Evolutionary conservation across 2,888 invertebrate species (phyloP), one percentile per base, ranked within the genome.

Genomic region (Phengaris alcon): DNA sequence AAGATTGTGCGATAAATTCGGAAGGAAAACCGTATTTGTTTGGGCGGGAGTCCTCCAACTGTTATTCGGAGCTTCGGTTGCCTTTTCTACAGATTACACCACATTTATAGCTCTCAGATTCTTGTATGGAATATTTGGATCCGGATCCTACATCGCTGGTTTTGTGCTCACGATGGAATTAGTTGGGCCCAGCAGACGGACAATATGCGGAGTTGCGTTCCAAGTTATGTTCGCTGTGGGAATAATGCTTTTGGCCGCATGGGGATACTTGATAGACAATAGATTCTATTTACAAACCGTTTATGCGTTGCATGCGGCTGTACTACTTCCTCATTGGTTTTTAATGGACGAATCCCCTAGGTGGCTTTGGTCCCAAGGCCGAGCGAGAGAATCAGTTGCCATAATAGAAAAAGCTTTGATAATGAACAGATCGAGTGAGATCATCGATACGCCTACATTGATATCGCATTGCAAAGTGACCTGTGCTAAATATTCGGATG

Each of bases 301-400:
- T 1, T 97, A 97, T 84, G 97, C 96, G 0, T 86, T 96, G 74
- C 97, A 97, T 84, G 95, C 96, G 74, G 88, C 94, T 3, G 83
- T 97, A 0, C 91, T 97, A 46, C 86, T 97, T 75, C 96, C 95
- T 15, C 97, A 97, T 85, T 97, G 96, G 96, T 95, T 97, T 94
- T 83, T 97, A 51, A 96, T 98, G 95, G 97, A 97, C 82, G 97
- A 98, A 88, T 97, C 97, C 52, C 97, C 97, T 0, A 94, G 97
- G 78, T 98, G 97, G 97, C 90, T 97, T 4, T 97, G 97, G 97
- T 94, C 96, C 7, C 97, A 97, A 84, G 97, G 97, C 2, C 94
- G 96, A 48, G 94, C 95, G 2, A 92, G 94, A 12, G 97, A 97
- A 86, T 96, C 97, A 0, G 94, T 97, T 0, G 94, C 94, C 9